Evolutionary conservation across 2,888 invertebrate genomes (phyloP).

Genomic region (Elysia crispata): DNA sequence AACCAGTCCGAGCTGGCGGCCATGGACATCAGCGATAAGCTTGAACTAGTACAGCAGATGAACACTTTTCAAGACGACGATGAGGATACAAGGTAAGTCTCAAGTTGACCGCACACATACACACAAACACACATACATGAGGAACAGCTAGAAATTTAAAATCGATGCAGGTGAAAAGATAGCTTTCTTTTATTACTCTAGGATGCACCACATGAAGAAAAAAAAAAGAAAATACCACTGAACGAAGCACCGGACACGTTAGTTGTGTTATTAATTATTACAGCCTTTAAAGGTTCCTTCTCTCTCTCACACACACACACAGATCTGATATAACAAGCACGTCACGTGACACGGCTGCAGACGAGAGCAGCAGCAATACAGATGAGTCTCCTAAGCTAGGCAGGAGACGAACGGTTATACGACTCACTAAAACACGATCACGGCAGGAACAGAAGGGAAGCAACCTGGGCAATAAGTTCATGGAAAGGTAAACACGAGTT

Average conservation of each 20-base stretch:
- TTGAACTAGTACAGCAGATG: constrained; percentile 66
- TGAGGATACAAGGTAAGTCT: constrained; percentile 51
- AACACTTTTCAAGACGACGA: constrained; percentile 68
- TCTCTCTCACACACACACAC: too few relatives aligned
- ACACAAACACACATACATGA: constrained; percentile 54
- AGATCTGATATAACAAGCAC: constrained; percentile 63
- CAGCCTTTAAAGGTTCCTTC: too few relatives aligned
- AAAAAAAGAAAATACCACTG: too few relatives aligned
- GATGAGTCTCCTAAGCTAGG: constrained; percentile 65
- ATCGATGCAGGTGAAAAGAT: too few relatives aligned
- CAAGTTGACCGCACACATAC: too few relatives aligned
- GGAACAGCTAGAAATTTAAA: constrained; percentile 64
- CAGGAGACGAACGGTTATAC: constrained; percentile 60
- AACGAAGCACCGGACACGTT: too few relatives aligned
- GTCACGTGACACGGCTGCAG: constrained; percentile 60
- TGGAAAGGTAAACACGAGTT: constrained; percentile 49
- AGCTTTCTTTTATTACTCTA: too few relatives aligned
- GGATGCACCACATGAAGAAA: too few relatives aligned
- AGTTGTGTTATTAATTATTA: too few relatives aligned
- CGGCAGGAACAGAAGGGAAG: constrained; percentile 57
- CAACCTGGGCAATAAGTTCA: constrained; percentile 62
- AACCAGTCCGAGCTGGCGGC: constrained; percentile 64
- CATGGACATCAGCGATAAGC: constrained; percentile 68
- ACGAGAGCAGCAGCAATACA: constrained; percentile 63
- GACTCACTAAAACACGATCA: constrained; percentile 58